These are phyloP conservation scores for Tillus elongatus DNA, from an alignment of 2,888 invertebrate genomes.

Conservation along the genomic window DNA sequence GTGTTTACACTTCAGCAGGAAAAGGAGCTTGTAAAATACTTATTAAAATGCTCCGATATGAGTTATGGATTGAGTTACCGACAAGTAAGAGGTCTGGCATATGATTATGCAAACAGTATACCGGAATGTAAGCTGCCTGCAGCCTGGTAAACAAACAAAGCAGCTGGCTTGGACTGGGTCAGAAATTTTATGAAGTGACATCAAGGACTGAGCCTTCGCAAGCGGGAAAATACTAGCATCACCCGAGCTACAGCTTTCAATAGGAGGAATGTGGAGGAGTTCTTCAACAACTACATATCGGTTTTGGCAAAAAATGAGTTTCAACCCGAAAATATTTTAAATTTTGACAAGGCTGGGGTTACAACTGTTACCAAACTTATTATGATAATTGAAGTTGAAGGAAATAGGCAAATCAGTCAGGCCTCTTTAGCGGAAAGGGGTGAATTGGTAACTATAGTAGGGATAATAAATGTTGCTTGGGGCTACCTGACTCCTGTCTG, in stretches of 20 bases:
- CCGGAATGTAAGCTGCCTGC: background rate
- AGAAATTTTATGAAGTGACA: background rate
- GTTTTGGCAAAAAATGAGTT: slow-evolving; percentile 1
- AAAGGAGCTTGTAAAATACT: background rate
- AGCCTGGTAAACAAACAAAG: background rate
- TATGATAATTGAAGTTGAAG: background rate
- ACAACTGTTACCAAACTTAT: slow-evolving; percentile 3
- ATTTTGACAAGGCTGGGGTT: background rate
- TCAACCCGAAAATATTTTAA: background rate
- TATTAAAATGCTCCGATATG: background rate
- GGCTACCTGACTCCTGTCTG: slow-evolving; percentile 1
- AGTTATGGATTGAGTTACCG: slow-evolving; percentile 4
- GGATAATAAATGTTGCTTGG: background rate
- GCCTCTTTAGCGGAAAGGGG: slow-evolving; percentile 2
- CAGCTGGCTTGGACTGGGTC: background rate
- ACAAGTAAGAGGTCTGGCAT: background rate
- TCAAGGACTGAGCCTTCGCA: slow-evolving; percentile 2
- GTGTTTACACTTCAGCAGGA: slow-evolving; percentile 1
- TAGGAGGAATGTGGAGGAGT: slow-evolving; percentile 4
- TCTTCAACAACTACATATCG: background rate
- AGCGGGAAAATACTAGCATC: slow-evolving; percentile 2
- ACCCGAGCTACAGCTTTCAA: background rate
- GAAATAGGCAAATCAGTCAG: background rate
- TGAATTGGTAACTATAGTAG: background rate
- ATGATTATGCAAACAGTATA: background rate